Conservation (phyloP, 2,113 vertebrate species). For the Falcunculus frontatus region DNA sequence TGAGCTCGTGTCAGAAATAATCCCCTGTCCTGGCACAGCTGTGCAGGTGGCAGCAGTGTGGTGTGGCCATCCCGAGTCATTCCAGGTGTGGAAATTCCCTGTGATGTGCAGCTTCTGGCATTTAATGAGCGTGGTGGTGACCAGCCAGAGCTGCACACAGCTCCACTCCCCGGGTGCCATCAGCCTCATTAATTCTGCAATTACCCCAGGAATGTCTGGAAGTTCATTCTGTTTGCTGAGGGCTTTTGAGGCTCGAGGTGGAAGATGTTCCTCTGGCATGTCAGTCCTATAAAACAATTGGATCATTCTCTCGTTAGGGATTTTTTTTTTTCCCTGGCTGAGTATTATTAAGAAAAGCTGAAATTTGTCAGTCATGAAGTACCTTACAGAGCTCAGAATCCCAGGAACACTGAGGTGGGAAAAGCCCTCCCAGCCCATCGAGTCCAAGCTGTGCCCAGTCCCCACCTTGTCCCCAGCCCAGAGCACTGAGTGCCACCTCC, state of each 20-base stretch:
- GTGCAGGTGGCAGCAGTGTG: not conserved
- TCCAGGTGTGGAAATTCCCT: not conserved
- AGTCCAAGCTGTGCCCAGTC: fast-evolving
- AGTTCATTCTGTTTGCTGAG: not conserved
- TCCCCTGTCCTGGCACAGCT: not conserved
- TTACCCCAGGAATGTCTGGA: fast-evolving
- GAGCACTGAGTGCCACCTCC: not conserved
- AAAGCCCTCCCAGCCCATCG: not conserved
- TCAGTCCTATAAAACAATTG: not conserved
- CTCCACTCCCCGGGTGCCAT: fast-evolving
- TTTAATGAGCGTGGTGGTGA: fast-evolving
- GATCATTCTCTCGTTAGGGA: fast-evolving
- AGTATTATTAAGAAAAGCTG: not conserved
- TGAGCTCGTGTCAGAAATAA: fast-evolving
- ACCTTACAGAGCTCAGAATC: not conserved
- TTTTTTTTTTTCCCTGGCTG: not conserved
- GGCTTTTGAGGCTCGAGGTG: not conserved
- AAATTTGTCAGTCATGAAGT: fast-evolving
- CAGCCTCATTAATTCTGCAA: not conserved
- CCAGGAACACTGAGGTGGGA: not conserved
- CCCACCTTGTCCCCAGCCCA: not conserved
- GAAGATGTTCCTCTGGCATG: not conserved
- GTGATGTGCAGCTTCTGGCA: fast-evolving
- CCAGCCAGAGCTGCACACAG: not conserved
- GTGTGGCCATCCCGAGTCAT: fast-evolving